A percentile compares a stretch with the other conserved stretches of the same genome.
These are phyloP conservation scores for Thereuonema tuberculata DNA, from an alignment of 1,140 invertebrate genomes.

Conservation along the genomic window DNA sequence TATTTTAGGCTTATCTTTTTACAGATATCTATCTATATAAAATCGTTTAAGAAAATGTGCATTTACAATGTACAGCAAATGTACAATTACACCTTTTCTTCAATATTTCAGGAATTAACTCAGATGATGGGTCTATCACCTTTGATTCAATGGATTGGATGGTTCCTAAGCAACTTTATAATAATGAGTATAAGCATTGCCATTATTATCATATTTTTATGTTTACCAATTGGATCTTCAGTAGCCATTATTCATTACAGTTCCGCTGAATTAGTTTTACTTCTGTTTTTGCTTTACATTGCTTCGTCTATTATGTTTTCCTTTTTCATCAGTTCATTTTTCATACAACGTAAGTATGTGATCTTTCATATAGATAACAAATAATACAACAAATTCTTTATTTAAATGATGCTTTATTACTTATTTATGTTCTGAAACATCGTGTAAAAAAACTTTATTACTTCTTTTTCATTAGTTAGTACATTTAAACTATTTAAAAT, in stretches of 20 bases:
- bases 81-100: not conserved
- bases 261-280: not conserved
- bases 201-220: not conserved
- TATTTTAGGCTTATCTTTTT: too few species aligned
- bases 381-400: too few species aligned
- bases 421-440: too few species aligned
- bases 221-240: too few species aligned
- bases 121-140: conserved; percentile 38
- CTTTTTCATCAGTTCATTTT: not conserved
- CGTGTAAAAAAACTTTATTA: too few species aligned
- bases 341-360: not conserved
- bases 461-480: too few species aligned
- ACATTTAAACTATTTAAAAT: too few species aligned
- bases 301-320: not conserved
- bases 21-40: too few species aligned
- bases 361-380: too few species aligned
- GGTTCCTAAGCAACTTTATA: conserved; percentile 36
- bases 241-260: not conserved
- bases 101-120: conserved; percentile 36
- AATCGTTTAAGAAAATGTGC: too few species aligned
- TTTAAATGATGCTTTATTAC: too few species aligned
- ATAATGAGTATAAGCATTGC: conserved; percentile 30
- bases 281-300: not conserved
- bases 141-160: conserved; percentile 37
- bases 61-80: too few species aligned